A percentile compares a stretch with the other conserved stretches of the same genome.
Evolutionary conservation across 2,888 invertebrate genomes (phyloP).

Genomic region (Embidobia sp.): DNA sequence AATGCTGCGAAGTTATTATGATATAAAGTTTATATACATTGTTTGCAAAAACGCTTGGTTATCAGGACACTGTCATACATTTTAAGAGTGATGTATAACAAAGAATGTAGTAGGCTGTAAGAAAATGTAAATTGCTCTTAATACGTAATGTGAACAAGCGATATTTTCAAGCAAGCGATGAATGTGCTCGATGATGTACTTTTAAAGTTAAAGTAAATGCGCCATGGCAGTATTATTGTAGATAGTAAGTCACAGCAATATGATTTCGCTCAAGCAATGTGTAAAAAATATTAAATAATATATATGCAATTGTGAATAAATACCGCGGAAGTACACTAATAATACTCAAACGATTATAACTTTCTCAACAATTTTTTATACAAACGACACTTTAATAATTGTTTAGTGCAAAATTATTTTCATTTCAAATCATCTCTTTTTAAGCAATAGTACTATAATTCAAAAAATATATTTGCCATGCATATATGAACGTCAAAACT

Average conservation of each 20-base stretch:
- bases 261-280: slow-evolving; percentile 74
- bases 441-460: too few species aligned
- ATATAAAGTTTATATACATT: too few species aligned
- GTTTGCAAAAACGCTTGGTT: too few species aligned
- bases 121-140: slow-evolving; percentile 32
- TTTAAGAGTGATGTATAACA: background rate
- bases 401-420: too few species aligned
- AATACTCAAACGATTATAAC: too few species aligned
- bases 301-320: slow-evolving; percentile 39
- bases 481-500: too few species aligned
- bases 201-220: slow-evolving; percentile 54
- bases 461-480: too few species aligned
- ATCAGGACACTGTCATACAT: background rate
- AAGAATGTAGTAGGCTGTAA: slow-evolving; percentile 15
- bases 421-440: too few species aligned
- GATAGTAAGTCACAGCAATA: slow-evolving; percentile 74
- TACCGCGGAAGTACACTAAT: too few species aligned
- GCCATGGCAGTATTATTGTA: slow-evolving; percentile 78
- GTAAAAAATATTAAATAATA: slow-evolving; percentile 39
- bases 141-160: slow-evolving; percentile 34
- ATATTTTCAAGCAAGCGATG: slow-evolving; percentile 24
- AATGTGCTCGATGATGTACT: slow-evolving; percentile 25
- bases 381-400: too few species aligned
- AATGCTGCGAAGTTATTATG: too few species aligned
- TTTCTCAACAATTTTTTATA: background rate